These are phyloP conservation scores for Platichthys flesus DNA, from an alignment of 2,113 vertebrate genomes.

Conservation along the genomic window DNA sequence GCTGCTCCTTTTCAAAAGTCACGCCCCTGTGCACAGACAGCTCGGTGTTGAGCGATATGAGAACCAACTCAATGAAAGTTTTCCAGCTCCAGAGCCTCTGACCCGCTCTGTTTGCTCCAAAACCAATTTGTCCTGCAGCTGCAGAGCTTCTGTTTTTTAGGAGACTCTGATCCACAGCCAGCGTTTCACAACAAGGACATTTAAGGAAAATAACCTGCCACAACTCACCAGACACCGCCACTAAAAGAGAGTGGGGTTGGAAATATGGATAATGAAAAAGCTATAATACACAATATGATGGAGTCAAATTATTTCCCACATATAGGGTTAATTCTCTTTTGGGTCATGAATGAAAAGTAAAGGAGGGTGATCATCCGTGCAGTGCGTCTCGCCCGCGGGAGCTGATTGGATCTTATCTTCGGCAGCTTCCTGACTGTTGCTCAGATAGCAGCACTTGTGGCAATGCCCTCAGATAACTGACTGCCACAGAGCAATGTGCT, in stretches of 20 bases:
- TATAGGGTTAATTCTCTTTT: constrained; percentile 7
- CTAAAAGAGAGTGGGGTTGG: background rate
- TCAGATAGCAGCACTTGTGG: constrained; percentile 52
- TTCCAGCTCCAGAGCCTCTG: constrained; percentile 28
- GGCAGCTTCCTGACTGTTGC: constrained; percentile 58
- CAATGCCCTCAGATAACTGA: constrained; percentile 54
- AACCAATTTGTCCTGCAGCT: constrained; percentile 43
- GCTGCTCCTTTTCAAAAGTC: constrained; percentile 2
- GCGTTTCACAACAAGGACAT: constrained; percentile 17
- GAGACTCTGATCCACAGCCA: constrained; percentile 13
- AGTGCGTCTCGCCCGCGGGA: constrained; percentile 24
- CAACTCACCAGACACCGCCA: background rate
- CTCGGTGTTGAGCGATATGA: constrained; percentile 27
- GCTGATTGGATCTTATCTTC: constrained; percentile 68
- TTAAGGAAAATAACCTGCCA: constrained; percentile 16
- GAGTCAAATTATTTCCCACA: constrained; percentile 9
- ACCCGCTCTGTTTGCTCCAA: constrained; percentile 36
- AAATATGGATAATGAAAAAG: background rate
- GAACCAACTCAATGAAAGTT: background rate
- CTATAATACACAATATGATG: background rate
- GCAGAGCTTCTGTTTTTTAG: constrained; percentile 16
- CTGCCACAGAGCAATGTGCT: constrained; percentile 35
- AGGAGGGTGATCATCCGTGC: constrained; percentile 39
- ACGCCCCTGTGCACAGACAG: constrained; percentile 18
- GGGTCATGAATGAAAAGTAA: constrained; percentile 43